Base-by-base conservation (phyloP, 2,113 vertebrate species). In the Pholis gunnellus region DNA sequence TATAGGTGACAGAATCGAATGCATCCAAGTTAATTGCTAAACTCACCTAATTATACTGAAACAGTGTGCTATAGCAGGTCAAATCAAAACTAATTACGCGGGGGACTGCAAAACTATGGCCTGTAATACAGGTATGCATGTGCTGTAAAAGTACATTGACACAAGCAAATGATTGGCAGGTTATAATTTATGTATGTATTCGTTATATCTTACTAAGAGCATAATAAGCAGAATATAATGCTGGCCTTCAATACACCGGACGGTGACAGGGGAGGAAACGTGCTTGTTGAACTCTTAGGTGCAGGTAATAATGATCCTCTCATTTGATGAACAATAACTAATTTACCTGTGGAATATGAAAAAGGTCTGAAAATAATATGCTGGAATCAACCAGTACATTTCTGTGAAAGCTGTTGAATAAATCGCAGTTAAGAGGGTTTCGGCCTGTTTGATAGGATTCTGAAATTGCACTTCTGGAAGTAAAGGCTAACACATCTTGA, bases 31-130 rank as follows among this genome's bases (percentile, higher is more conserved):
- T 75, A 13, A 70, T 1, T 11, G 65, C 25, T 27, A 17, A 79
- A 59, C 29, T 88, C 79, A 82, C 80, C 74, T 84, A 75, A 27
- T 50, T 27, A 27, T 3, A 27, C 20, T 66, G 8, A 42, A 44
- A 64, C 5, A n/a, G 11, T 5, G 9, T 22, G 27, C 14, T 42
- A 22, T 14, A 57, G 22, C 31, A 44, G 11, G 25, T 46, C 2
- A 22, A 20, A 44, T 18, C 9, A 27, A 65, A 50, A 76, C 10
- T 13, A 31, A 34, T 1, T 9, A 17, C 1, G 38, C 4, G 7
- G 14, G 7, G 3, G 2, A 10, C 14, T 40, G 20, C 15, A 44
- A 2, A 11, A 27, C 31, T 22, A 22, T 67, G 7, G 48, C 48
- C 18, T 8, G 6, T n/a, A 15, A 40, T 9, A 40, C 0, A 40